These are phyloP conservation scores for Chrysolina americana DNA, from an alignment of 2,888 invertebrate species.

Conservation along the genomic window DNA sequence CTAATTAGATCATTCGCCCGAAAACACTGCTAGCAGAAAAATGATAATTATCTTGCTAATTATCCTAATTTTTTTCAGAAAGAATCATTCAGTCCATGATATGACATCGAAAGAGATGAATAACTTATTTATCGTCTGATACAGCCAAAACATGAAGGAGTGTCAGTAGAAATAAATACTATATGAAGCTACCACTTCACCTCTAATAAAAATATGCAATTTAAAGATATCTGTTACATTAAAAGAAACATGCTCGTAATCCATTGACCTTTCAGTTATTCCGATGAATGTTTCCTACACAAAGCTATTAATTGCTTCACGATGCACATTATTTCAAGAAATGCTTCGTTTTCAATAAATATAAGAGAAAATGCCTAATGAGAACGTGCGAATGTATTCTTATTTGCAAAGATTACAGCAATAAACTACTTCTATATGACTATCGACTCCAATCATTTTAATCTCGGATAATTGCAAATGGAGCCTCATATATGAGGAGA, in stretches of 20 bases:
- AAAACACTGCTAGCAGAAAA: no score
- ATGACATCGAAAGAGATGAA: no score
- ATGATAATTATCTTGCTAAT: no score
- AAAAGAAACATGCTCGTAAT: background rate
- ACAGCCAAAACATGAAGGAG: no score
- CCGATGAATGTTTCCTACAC: background rate
- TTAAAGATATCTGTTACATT: background rate
- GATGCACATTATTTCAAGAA: slow-evolving; percentile 23
- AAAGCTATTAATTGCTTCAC: background rate
- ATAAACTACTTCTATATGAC: slow-evolving; percentile 30
- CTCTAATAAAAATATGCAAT: background rate
- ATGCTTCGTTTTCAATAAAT: slow-evolving; percentile 28
- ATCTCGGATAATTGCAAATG: slow-evolving; percentile 26
- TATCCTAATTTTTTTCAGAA: no score
- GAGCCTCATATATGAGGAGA: background rate
- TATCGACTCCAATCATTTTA: slow-evolving; percentile 27
- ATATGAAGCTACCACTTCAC: background rate
- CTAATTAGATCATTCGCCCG: no score
- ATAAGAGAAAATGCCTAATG: slow-evolving; percentile 35
- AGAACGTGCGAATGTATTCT: slow-evolving; percentile 37
- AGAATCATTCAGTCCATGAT: no score
- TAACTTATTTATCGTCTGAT: no score
- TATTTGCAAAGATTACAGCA: slow-evolving; percentile 34
- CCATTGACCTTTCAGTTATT: background rate
- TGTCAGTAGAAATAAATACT: background rate